Evolutionary conservation across 2,888 invertebrate genomes (phyloP), one percentile per base, ranked within the genome.

Genomic region (Fabriciana adippe): DNA sequence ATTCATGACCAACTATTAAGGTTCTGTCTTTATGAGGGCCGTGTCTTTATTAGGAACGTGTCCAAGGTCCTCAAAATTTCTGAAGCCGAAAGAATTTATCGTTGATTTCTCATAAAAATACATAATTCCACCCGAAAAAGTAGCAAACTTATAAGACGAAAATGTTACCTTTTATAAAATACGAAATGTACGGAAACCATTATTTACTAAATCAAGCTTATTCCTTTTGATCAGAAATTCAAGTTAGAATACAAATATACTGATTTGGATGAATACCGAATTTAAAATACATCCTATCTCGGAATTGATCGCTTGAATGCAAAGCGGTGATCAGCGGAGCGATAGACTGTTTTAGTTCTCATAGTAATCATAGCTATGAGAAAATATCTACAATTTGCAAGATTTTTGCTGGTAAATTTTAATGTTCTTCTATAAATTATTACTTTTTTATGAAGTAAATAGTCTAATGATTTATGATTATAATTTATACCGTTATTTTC

Each of bases 151-250:
- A 8, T 35, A 35, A 21, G 31, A 31, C 35, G 35, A 35, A 26
- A 35, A 41, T 11, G 35, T 41, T 41, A 41, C 35, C 2, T 8
- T 11, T 3, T 41, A 1, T 41, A 41, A 41, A 41, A 59, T 26
- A 26, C 21, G 48, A 48, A 48, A 59, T 47, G 15, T 16, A 59
- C 59, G n/a, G 21, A 47, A 47, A 48, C 47, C 53, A 47, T 47
- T 65, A 65, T 65, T 59, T 53, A 65, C 26, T n/a, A 35, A 65
- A 59, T 65, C 53, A 31, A 59, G 41, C 26, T 48, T 51, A 16
- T 54, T 26, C 59, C 59, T 59, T 65, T 59, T 59, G 65, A 59
- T 65, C 65, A 18, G 65, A 65, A 47, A 65, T 65, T 54, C 59
- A 53, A 65, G 26, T 65, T 57, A 4, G 65, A 45, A 59, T 65